Evolutionary conservation across 2,113 vertebrate species (phyloP), one percentile per base, ranked within the genome.

Genomic region (Lophotis ruficrista): DNA sequence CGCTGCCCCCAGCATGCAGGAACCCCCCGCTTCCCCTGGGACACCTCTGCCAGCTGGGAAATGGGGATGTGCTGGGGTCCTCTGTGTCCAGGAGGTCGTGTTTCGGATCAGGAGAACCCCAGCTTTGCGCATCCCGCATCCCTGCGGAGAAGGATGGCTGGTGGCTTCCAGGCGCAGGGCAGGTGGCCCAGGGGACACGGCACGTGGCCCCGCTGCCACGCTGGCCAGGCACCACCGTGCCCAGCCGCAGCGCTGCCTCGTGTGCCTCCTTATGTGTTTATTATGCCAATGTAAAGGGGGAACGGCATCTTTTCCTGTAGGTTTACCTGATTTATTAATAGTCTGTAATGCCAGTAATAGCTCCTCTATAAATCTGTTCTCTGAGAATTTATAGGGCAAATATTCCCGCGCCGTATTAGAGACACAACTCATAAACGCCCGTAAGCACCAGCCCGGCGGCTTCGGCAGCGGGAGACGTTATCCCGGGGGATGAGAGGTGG

Each of bases 381-480:
- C 41, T 79, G 78, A 86, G 96, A 95, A 98, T 98, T 98, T 97
- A 98, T 97, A 87, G 93, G 82, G 69, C 88, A 97, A 97, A 98
- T 97, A 97, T 97, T 94, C 94, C 45, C 57, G 81, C 9, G 9
- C 89, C 8, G 25, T 96, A 98, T 98, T 98, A 97, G 97, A 98
- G 95, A 87, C 91, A 98, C 97, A 95, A 93, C 90, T 98, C 97
- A 97, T 85, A 90, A 93, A 96, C 43, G 88, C 95, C 94, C n/a
- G 10, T 14, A 18, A 92, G 95, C 86, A 82, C 70, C 93, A 28
- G 84, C 89, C 94, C 43, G 1, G 95, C 24, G 9, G 92, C 86
- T 82, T 57, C 10, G 24, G 94, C 62, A 71, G 60, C 61, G 51
- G 83, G 78, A 92, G 78, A 38, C 28, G 58, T 87, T 91, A 92